Conservation (phyloP, 1,140 invertebrate species). For the Orius laevigatus region DNA sequence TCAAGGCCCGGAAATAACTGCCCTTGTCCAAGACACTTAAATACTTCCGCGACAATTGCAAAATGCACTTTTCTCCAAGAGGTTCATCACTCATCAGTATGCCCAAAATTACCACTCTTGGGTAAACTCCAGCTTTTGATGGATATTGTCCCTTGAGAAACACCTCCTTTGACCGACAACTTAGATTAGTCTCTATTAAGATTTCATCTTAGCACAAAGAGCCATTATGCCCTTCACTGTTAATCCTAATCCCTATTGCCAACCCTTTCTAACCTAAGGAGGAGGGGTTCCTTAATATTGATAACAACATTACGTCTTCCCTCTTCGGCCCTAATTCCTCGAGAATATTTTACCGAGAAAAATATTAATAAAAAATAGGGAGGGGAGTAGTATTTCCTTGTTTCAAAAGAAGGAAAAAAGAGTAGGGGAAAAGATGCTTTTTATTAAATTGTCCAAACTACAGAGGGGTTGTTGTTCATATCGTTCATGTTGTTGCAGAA, state of each 20-base stretch:
- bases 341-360: neutral
- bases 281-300: constrained; percentile 2
- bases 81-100: too few species aligned
- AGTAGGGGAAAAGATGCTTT: neutral
- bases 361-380: neutral
- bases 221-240: constrained; percentile 2
- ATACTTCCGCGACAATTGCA: too few species aligned
- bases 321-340: constrained; percentile 2
- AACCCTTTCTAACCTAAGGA: constrained; percentile 1
- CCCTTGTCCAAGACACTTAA: too few species aligned
- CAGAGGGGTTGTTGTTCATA: constrained; percentile 6
- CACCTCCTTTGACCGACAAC: neutral
- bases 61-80: too few species aligned
- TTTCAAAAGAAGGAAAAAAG: constrained; percentile 5
- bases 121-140: too few species aligned
- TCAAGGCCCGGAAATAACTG: too few species aligned
- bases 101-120: too few species aligned
- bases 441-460: constrained; percentile 5
- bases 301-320: constrained; percentile 8
- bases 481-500: constrained; percentile 38
- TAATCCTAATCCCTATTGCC: constrained; percentile 10
- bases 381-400: constrained; percentile 1
- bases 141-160: too few species aligned
- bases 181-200: constrained; percentile 1
- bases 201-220: constrained; percentile 2